Base-by-base conservation (phyloP, 2,113 vertebrate genomes). In the Puma concolor region DNA sequence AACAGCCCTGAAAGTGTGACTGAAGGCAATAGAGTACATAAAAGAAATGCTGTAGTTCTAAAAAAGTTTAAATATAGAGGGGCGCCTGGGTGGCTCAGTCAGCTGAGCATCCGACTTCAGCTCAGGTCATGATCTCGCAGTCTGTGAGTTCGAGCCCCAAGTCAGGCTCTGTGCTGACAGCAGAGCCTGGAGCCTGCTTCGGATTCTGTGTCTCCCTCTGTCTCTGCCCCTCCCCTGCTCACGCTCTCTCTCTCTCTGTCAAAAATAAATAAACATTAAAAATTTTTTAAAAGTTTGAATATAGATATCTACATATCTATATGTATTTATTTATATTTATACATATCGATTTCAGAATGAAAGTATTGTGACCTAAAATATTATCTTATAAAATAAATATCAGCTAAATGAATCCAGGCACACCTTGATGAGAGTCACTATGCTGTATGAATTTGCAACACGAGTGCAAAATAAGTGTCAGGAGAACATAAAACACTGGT, bases 381-480 rank as follows among this genome's bases (percentile, higher is more conserved):
- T 81, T 84, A 66, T 23, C n/a, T 63, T 76, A 57, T 50, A 81
- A 93, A 91, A 71, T 74, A 96, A 97, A 82, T 64, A 96, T 63
- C 84, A 95, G 83, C 63, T 50, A 80, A 98, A 94, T 91, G 89
- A 94, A 89, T 92, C 50, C 77, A 97, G 96, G 2, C 38, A 92
- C 41, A 95, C 89, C 2, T 88, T 97, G 91, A 92, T 96, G 82
- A 97, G 94, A 93, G 88, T 89, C 48, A 64, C 25, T 52, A 67
- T 41, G 8, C 3, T 13, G 19, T 7, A 71, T 52, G 29, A 2
- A 94, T 41, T 31, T 92, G 71, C 95, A 86, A 92, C 82, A 95
- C 36, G 94, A 57, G 94, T 83, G 95, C 13, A 66, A 97, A 91
- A 91, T 12, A 93, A 80, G 44, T 5, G 10, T 57, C 66, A 91